phyloP scores from a whole-genome alignment of 2,797 vertebrate genomes.

The Taeniopygia guttata region DNA sequence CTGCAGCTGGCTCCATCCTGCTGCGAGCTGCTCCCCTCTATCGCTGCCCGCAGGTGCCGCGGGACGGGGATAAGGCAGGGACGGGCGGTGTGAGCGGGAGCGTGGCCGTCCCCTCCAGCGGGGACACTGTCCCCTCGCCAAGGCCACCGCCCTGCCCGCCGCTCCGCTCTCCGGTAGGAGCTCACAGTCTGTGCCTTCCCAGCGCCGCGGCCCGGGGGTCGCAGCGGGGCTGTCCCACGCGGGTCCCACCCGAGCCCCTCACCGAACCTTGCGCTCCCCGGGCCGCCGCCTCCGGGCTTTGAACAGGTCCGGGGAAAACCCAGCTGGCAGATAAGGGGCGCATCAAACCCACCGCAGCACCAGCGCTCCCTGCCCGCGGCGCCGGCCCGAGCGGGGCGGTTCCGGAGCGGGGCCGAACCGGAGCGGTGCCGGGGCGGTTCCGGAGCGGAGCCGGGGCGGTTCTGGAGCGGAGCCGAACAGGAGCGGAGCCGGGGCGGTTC shows the following conservation, averaged over 20 bases:
- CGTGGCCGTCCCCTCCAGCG: rapidly evolving
- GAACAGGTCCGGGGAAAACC: neutral
- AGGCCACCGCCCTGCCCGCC: neutral
- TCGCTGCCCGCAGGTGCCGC: neutral
- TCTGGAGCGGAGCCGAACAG: neutral
- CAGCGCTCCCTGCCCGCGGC: neutral
- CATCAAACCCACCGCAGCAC: neutral
- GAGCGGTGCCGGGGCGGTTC: too few species aligned
- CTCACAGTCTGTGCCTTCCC: rapidly evolving
- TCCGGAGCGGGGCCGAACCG: too few species aligned
- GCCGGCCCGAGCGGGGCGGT: too few species aligned
- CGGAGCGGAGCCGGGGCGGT: neutral
- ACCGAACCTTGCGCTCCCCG: neutral
- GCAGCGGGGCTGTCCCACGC: neutral
- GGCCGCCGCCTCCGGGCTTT: neutral
- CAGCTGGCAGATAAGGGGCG: neutral
- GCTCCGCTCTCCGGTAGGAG: neutral
- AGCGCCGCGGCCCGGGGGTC: neutral
- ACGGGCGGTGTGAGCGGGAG: neutral
- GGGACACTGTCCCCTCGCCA: too few species aligned
- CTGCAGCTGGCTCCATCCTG: neutral
- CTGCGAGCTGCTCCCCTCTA: neutral
- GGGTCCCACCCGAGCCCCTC: rapidly evolving
- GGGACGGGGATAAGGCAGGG: neutral
- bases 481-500: neutral